Conservation (phyloP, 2,888 invertebrate species). For the Orthonevra nobilis region DNA sequence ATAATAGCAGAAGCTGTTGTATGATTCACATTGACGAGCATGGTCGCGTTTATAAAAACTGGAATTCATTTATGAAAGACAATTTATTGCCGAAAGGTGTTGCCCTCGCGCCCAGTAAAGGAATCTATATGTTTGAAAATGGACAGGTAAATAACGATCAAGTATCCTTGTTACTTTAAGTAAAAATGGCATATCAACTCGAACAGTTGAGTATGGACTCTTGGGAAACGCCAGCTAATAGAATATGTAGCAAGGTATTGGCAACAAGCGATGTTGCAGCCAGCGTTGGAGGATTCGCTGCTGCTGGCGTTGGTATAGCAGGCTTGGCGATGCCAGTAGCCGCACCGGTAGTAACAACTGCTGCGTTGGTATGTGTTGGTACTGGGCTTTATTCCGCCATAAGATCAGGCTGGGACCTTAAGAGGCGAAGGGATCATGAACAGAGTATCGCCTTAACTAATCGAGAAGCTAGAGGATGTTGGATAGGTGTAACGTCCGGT, state of each 20-base stretch:
- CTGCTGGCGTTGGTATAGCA: slow-evolving; percentile 72
- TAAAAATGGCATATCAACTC: too few relatives aligned
- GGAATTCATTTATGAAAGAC: slow-evolving; percentile 78
- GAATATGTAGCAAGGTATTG: slow-evolving; percentile 49
- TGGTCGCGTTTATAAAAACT: slow-evolving; percentile 80
- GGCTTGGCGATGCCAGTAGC: slow-evolving; percentile 72
- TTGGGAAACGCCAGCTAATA: slow-evolving; percentile 74
- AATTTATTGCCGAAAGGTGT: slow-evolving; percentile 80
- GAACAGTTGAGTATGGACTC: slow-evolving; percentile 71
- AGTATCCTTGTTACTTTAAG: too few relatives aligned
- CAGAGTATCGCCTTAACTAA: slow-evolving; percentile 75
- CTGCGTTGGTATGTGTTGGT: slow-evolving; percentile 71
- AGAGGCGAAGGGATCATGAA: slow-evolving; percentile 75
- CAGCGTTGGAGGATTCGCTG: slow-evolving; percentile 72
- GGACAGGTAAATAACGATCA: slow-evolving; percentile 55
- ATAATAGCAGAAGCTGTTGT: slow-evolving; percentile 75
- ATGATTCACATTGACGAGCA: slow-evolving; percentile 78
- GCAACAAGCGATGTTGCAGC: slow-evolving; percentile 71
- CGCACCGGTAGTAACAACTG: slow-evolving; percentile 73
- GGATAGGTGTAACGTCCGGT: slow-evolving; percentile 75
- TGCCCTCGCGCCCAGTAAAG: slow-evolving; percentile 80
- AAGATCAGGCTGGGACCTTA: slow-evolving; percentile 73
- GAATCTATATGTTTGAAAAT: slow-evolving; percentile 75
- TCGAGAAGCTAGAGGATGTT: slow-evolving; percentile 75
- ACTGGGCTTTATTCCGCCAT: slow-evolving; percentile 74